Evolutionary conservation across 2,797 vertebrate species (phyloP), one percentile per base, ranked within the genome.

Genomic region (Chloroceryle inda): DNA sequence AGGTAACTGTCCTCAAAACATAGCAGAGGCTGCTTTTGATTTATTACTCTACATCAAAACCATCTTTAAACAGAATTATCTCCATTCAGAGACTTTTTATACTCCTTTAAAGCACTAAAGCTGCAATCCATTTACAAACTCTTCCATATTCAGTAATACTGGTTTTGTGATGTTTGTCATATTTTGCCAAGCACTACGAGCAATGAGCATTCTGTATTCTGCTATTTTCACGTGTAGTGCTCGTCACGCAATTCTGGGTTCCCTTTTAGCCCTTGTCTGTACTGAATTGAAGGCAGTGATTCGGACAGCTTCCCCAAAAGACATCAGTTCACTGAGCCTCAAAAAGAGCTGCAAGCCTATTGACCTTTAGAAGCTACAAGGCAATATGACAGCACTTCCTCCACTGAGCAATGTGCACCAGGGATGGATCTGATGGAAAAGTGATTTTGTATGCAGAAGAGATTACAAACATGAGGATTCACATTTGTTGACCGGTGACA

Each of bases 341-440:
- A 71, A 87, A 92, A 89, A 11, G 14, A 82, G 33, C 42, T 93
- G 64, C 62, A 92, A 71, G 42, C 35, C 64, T 35, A n/a, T 5
- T 95, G 94, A 93, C 72, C 64, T 89, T 85, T 73, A 79, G 53
- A 84, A 90, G n/a, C 17, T 59, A 23, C 29, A 31, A 73, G 38
- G 58, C 59, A 89, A 19, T 24, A 45, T 42, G 74, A 72, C 45
- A 91, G 69, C 35, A 37, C 9, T 45, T 75, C 45, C 26, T 35
- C 18, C n/a, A 47, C 26, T n/a, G 4, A 45, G 38, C 29, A 24
- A 22, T 0, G 26, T 20, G 24, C 2, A 3, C 37, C 1, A 0
- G 15, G 7, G 26, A 47, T 2, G 6, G 31, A 44, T 31, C 58
- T 50, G 55, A 63, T 63, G 33, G 40, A 80, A 81, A 73, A 49